Evolutionary conservation across 35 echinoderm and acorn worm species (phyloP), one percentile per base, ranked within the genome.

Genomic region (Apostichopus japonicus): DNA sequence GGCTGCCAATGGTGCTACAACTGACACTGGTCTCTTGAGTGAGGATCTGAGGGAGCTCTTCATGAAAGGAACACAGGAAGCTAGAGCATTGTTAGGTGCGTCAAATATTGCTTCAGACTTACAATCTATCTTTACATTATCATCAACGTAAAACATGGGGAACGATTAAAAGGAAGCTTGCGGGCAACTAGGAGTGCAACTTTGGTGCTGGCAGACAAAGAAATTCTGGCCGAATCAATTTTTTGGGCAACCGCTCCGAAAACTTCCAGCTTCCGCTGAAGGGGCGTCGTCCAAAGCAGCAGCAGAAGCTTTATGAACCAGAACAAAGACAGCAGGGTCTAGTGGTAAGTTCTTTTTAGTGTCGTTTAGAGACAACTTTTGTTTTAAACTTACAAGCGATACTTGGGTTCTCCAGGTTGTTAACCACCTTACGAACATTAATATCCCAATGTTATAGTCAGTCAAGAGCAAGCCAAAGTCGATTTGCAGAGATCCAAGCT

Each of bases 341-440:
- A 91, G 8, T 10, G 90, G 56, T 77, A 79, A 91, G 72, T 58
- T 19, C 17, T 17, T 44, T 23, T 90, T 1, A 53, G 15, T 55
- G n/a, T 79, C 53, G n/a, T 79, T 24, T 55, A 77, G 24, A 56
- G 65, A 88, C 3, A n/a, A 88, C 24, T n/a, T 76, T n/a, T n/a
- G n/a, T 76, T 56, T 91, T 25, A 79, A 5, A 87, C 22, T 71
- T 15, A 92, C 91, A 19, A n/a, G n/a, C n/a, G n/a, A n/a, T n/a
- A n/a, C n/a, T n/a, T n/a, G n/a, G n/a, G n/a, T n/a, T n/a, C n/a
- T n/a, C n/a, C n/a, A n/a, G n/a, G n/a, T n/a, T n/a, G n/a, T n/a
- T n/a, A n/a, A n/a, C n/a, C n/a, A n/a, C n/a, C n/a, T n/a, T n/a
- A n/a, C n/a, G n/a, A n/a, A n/a, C n/a, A n/a, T n/a, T n/a, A n/a